These are phyloP conservation scores for Clangula hyemalis DNA, from an alignment of 2,797 vertebrate genomes.

Conservation along the genomic window DNA sequence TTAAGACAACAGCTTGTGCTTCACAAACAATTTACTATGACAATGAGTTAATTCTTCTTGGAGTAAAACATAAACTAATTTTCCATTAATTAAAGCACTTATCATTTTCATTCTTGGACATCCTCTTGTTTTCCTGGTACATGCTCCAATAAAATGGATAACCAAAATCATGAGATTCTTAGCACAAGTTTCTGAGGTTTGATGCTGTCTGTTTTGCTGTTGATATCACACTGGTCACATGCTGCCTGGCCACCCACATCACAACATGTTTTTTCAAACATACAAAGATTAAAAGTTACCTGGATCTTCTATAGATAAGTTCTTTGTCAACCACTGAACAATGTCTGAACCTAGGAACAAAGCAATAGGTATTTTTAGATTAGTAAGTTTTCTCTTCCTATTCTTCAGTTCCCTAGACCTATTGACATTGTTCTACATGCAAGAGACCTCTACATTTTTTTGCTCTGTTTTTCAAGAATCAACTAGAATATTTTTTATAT, in stretches of 20 bases:
- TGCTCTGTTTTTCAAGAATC: neutral
- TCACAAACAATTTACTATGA: neutral
- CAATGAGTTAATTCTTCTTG: neutral
- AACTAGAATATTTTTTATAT: neutral
- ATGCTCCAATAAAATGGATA: neutral
- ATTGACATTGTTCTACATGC: neutral
- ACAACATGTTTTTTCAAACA: neutral
- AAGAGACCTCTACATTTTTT: neutral
- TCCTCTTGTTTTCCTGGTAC: neutral
- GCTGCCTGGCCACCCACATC: neutral
- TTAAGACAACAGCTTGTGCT: neutral
- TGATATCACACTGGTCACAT: neutral
- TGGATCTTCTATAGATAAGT: conserved; percentile 96
- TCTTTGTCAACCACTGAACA: conserved; percentile 97
- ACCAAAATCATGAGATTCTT: neutral
- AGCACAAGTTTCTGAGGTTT: neutral
- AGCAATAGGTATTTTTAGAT: conserved; percentile 28
- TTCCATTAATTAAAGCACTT: neutral
- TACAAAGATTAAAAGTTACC: conserved; percentile 78
- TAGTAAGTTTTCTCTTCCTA: neutral
- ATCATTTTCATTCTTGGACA: neutral
- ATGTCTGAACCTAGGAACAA: conserved; percentile 91
- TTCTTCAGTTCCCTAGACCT: neutral
- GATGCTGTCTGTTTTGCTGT: neutral
- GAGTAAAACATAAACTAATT: neutral